Conservation (phyloP, 2,797 vertebrate species). For the Malacoraja senta region DNA sequence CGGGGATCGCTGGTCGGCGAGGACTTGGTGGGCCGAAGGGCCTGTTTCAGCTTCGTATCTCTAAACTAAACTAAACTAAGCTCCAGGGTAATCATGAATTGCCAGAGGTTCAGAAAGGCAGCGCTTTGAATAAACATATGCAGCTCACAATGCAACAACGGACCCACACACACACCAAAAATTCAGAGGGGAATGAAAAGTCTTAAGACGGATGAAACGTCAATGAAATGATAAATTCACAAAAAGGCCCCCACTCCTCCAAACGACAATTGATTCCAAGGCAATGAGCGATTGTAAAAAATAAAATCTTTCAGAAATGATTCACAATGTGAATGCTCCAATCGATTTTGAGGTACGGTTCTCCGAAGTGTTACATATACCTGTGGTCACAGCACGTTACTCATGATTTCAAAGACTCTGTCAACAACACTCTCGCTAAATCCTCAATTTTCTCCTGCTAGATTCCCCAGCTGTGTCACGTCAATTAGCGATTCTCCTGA, state of each 20-base stretch:
- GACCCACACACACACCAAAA: background rate
- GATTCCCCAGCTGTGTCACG: constrained; percentile 30
- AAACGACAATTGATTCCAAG: constrained; percentile 50
- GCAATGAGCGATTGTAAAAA: constrained; percentile 57
- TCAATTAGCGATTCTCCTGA: constrained; percentile 39
- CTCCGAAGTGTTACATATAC: constrained; percentile 48
- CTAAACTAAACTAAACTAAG: too few species aligned
- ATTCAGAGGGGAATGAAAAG: background rate
- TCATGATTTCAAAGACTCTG: background rate
- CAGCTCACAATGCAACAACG: background rate
- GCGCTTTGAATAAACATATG: background rate
- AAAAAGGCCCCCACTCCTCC: background rate
- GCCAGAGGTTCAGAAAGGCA: too few species aligned
- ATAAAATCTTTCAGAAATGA: constrained; percentile 56
- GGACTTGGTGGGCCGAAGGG: too few species aligned
- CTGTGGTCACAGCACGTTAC: constrained; percentile 46
- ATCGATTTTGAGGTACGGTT: constrained; percentile 62
- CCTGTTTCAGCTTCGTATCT: too few species aligned
- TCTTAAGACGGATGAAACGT: background rate
- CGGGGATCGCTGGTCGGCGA: too few species aligned
- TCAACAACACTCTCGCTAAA: constrained; percentile 12
- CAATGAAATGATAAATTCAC: background rate
- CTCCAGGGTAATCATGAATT: too few species aligned
- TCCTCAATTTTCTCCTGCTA: background rate
- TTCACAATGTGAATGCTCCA: constrained; percentile 57